Base-by-base conservation (phyloP, 2,113 vertebrate genomes). In the Zosterops lateralis region DNA sequence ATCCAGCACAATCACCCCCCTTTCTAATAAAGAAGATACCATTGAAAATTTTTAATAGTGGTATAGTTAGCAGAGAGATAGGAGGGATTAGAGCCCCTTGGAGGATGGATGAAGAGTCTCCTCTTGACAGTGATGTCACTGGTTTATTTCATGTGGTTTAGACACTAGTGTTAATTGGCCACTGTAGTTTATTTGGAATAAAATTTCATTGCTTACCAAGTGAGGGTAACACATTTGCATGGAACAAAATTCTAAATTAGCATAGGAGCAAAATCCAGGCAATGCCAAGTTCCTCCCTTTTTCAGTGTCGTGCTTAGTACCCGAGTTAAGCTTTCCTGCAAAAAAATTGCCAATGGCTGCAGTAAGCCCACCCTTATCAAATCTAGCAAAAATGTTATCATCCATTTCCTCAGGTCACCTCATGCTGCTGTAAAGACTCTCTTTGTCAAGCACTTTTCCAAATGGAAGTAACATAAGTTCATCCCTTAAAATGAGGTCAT, bases 391-490 rank as follows among this genome's bases (percentile, higher is more conserved):
- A 80, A 34, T 14, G 13, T 45, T 81, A 34, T 67, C 11, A 12
- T 51, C 70, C 34, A 4, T 83, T 92, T 87, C 57, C 54, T 91
- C 40, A 85, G 42, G 29, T 91, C 38, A 34, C 64, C 68, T 90
- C 68, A 28, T 73, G 54, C 67, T 90, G 51, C 66, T 67, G 28
- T 38, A 81, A 75, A 85, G 47, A 50, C 56, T 80, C 15, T 61
- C 74, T 91, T 62, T 88, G 87, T 84, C 56, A 74, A 90, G 47
- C 66, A n/a, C 31, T 5, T 79, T 85, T 93, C 77, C 75, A 86
- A 93, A 85, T 89, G 76, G 79, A 96, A 96, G 79, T 86, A 95
- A 84, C 60, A 7, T 36, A 92, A 95, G 74, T 89, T 91, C 84
- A 83, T 95, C 62, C 45, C 62, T 93, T 87, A 80, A 92, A 96